phyloP scores from a whole-genome alignment of 2,113 vertebrate species.

The Gymnogyps californianus region DNA sequence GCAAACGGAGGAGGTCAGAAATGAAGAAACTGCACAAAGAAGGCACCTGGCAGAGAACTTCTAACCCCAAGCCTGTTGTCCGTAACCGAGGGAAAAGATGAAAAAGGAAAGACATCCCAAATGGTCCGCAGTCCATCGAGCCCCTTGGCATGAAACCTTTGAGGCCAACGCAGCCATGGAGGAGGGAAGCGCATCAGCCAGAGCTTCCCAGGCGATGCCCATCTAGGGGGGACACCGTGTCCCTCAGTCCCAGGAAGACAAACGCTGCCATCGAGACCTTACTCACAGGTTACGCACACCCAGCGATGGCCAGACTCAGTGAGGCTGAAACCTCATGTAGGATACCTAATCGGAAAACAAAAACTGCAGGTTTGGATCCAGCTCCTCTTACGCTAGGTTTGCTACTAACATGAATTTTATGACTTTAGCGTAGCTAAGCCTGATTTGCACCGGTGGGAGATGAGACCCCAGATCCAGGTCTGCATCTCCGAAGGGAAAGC shows the following conservation, averaged over 20 bases:
- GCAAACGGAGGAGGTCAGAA: neutral
- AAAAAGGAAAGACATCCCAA: neutral
- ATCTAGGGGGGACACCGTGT: neutral
- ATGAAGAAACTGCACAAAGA: neutral
- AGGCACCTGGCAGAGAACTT: neutral
- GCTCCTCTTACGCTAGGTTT: neutral
- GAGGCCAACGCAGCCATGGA: neutral
- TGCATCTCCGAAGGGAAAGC: neutral
- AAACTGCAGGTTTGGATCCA: neutral
- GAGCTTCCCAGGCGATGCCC: neutral
- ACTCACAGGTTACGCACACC: neutral
- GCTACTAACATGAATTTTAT: neutral
- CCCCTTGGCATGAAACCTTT: neutral
- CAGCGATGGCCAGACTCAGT: neutral
- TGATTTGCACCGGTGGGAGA: neutral
- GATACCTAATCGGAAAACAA: neutral
- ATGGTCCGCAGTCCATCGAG: neutral
- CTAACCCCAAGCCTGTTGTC: neutral
- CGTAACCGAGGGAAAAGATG: accelerated
- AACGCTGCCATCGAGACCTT: neutral
- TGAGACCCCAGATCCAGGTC: neutral
- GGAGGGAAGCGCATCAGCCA: neutral
- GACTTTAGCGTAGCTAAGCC: neutral
- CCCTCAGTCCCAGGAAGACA: neutral
- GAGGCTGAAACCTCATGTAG: neutral